phyloP scores from a whole-genome alignment of 2,113 vertebrate species.

The Phasianus colchicus region DNA sequence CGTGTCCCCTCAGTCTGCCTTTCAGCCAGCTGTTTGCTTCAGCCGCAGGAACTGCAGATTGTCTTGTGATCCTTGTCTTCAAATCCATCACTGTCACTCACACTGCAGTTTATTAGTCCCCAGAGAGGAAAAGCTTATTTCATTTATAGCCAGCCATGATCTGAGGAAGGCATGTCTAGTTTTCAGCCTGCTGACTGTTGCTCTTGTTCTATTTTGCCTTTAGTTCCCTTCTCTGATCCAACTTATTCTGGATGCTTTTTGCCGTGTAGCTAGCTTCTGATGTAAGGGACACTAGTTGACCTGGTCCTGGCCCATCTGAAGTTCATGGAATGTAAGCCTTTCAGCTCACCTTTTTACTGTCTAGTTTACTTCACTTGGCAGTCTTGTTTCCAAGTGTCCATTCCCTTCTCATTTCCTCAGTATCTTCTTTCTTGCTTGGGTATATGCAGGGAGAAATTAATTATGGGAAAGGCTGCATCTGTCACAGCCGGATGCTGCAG shows the following conservation, averaged over 20 bases:
- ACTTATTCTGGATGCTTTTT: neutral
- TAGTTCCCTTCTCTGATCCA: neutral
- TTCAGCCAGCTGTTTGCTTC: constrained; percentile 16
- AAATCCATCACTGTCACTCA: constrained; percentile 1
- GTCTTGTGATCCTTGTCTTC: neutral
- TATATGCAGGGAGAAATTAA: neutral
- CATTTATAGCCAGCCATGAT: neutral
- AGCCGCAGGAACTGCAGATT: neutral
- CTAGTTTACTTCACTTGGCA: neutral
- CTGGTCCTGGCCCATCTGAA: neutral
- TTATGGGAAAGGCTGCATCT: neutral
- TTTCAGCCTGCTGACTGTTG: neutral
- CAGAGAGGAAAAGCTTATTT: neutral
- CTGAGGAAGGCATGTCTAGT: neutral
- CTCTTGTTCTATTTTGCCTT: neutral
- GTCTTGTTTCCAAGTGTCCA: neutral
- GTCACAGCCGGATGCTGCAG: neutral
- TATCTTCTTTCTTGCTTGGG: neutral
- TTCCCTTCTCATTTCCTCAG: neutral
- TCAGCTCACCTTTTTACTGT: neutral
- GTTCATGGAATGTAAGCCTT: neutral
- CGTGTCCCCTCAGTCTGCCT: neutral
- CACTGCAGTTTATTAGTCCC: neutral
- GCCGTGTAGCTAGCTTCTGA: neutral
- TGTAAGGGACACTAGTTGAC: neutral